These are phyloP conservation scores for Anastatus disparis DNA, from an alignment of 1,140 invertebrate species.

Conservation along the genomic window DNA sequence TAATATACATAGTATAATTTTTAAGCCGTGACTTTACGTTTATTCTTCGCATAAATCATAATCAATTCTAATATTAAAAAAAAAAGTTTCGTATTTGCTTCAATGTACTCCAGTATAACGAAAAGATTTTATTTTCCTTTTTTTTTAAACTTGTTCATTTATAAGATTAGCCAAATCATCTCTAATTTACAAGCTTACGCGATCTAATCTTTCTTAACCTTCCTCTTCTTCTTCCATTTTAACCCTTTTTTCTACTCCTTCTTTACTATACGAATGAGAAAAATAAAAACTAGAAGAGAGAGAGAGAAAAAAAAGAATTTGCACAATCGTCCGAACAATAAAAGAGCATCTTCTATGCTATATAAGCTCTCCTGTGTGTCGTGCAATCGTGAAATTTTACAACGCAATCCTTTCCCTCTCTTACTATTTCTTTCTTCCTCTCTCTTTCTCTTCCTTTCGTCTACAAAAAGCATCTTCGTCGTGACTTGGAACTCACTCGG, in stretches of 20 bases:
- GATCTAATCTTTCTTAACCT: neutral
- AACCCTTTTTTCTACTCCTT: neutral
- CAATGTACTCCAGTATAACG: no score
- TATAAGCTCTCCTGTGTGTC: no score
- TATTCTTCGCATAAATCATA: no score
- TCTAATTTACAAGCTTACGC: constrained; percentile 1
- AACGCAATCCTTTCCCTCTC: constrained; percentile 28
- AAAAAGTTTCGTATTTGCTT: no score
- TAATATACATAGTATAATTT: no score
- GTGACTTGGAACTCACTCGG: constrained; percentile 28
- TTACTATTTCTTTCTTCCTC: no score
- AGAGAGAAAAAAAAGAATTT: neutral
- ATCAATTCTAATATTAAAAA: no score
- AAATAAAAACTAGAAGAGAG: no score
- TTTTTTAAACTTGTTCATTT: no score
- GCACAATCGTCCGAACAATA: constrained; percentile 28
- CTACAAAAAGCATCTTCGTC: constrained; percentile 28
- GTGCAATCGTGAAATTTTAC: constrained; percentile 38
- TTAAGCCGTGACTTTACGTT: no score
- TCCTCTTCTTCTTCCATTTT: neutral
- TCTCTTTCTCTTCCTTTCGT: no score
- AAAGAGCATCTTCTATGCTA: constrained; percentile 7
- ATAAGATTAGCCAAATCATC: neutral
- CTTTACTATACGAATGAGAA: constrained; percentile 7
- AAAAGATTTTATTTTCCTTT: no score